Base-by-base conservation (phyloP, 2,797 vertebrate genomes). In the Leptatherina wallacei region DNA sequence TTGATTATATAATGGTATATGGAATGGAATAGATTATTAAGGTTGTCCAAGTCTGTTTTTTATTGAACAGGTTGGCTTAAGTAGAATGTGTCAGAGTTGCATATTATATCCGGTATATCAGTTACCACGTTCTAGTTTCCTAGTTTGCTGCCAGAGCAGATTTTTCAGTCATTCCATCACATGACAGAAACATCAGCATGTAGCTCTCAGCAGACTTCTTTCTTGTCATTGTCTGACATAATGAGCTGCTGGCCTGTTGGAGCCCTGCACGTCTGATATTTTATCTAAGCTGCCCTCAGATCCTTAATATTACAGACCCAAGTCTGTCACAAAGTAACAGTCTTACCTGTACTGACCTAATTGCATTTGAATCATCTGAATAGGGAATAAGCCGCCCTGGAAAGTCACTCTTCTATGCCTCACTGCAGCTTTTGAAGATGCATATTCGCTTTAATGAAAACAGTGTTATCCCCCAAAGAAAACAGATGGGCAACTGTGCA, bases 401-500 rank as follows among this genome's bases (percentile, higher is more conserved):
- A 85, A 66, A 85, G 82, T 75, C 71, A 74, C 79, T 88, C 85
- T 85, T 84, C 81, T 86, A 85, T 91, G 81, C 89, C 75, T 91
- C 77, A 66, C 76, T 81, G 85, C 76, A 18, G 63, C 82, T 82
- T 91, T 89, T 90, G 88, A 86, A 89, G 86, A 91, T 89, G 83
- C 83, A 77, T 88, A 88, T 91, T 91, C 72, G 77, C 73, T 88
- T 89, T 85, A 79, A 86, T 85, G 83, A 93, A 93, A 91, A 87
- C 81, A 58, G 64, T 81, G 80, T 86, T 86, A 85, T 89, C 75
- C 85, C 87, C 92, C 49, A 82, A 88, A 91, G 91, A 88, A 88
- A 91, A 92, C 91, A 91, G 89, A 93, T 94, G 93, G 88, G 77
- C 71, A 72, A 65, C 60, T 72, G 76, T 86, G 89, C 88, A 84